Percentiles rank a stretch among this genome's conserved stretches.
Evolutionary conservation across 1,140 invertebrate genomes (phyloP).

Genomic region (Holcopasites calliopsidis): DNA sequence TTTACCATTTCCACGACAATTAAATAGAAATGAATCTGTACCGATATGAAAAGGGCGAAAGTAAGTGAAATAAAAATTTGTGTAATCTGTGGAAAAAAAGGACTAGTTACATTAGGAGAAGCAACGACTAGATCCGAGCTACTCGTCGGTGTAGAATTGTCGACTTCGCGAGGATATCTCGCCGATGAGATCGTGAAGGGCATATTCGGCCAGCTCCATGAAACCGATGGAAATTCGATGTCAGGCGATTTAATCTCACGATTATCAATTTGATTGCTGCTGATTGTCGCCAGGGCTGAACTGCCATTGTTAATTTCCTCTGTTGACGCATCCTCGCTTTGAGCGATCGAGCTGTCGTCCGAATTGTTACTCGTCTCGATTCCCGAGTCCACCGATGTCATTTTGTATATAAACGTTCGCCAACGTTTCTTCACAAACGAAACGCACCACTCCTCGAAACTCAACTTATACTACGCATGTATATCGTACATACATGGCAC

Average conservation of each 20-base stretch:
- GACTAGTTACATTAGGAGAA: not conserved
- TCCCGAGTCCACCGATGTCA: conserved; percentile 81
- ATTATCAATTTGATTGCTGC: not conserved
- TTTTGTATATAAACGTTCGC: conserved; percentile 46
- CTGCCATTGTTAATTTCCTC: conserved; percentile 12
- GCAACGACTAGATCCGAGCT: not conserved
- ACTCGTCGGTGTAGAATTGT: not conserved
- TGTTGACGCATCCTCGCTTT: conserved; percentile 11
- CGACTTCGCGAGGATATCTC: not conserved
- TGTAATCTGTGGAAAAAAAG: no score
- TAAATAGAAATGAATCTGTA: not conserved
- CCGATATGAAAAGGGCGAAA: not conserved
- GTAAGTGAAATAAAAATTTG: not conserved
- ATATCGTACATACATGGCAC: not conserved
- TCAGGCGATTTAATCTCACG: not conserved
- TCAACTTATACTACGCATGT: not conserved
- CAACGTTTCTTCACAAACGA: not conserved
- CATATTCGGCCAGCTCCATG: not conserved
- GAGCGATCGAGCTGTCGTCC: conserved; percentile 80
- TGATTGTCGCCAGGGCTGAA: not conserved
- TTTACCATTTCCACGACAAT: no score
- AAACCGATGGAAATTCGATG: not conserved
- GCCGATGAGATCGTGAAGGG: not conserved
- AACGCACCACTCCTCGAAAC: not conserved
- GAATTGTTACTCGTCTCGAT: conserved; percentile 85